Conservation (phyloP, 2,113 vertebrate species). For the Parus major region DNA sequence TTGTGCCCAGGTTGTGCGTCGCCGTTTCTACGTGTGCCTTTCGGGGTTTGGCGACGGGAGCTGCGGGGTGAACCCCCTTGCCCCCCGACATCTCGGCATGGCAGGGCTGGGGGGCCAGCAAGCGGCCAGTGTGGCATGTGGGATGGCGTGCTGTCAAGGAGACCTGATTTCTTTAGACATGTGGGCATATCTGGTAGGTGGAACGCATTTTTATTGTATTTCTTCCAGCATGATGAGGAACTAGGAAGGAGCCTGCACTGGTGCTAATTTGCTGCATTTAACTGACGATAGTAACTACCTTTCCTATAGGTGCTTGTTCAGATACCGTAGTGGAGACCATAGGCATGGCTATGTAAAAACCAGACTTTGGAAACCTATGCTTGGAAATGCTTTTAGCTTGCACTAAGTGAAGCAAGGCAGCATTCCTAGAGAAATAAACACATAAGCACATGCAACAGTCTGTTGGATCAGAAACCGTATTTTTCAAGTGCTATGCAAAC, state of each 20-base stretch:
- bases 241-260: not conserved
- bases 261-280: not conserved
- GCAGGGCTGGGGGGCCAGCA: not conserved
- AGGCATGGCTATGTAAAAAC: not conserved
- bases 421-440: not conserved
- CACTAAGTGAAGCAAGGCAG: not conserved
- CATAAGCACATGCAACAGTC: not conserved
- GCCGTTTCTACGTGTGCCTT: not conserved
- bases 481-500: not conserved
- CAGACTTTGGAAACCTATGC: not conserved
- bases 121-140: not conserved
- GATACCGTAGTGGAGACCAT: not conserved
- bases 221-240: not conserved
- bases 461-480: not conserved
- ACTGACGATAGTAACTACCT: not conserved
- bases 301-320: fast-evolving
- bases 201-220: not conserved
- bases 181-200: not conserved
- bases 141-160: not conserved
- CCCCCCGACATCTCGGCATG: not conserved
- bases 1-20: not conserved
- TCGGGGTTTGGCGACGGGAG: not conserved
- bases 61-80: not conserved
- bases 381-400: not conserved
- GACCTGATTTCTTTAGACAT: not conserved